These are phyloP conservation scores for Itoplectis maculator DNA, from an alignment of 2,888 invertebrate genomes.

Conservation along the genomic window DNA sequence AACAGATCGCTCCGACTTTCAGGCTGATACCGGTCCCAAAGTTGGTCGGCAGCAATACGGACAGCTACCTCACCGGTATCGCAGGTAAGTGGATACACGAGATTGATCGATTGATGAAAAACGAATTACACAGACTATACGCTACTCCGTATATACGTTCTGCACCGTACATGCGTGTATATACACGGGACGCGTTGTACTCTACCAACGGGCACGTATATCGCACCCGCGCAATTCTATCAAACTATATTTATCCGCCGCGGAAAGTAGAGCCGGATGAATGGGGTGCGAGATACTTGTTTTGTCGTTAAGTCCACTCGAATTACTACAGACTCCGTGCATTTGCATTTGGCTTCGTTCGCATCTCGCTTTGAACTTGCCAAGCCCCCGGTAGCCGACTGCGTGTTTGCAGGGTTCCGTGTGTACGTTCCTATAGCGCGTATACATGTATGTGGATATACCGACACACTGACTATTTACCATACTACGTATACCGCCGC, in stretches of 20 bases:
- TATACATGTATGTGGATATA: not conserved
- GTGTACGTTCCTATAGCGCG: no score
- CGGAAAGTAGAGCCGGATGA: not conserved
- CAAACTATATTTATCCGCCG: constrained; percentile 38
- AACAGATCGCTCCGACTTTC: constrained; percentile 76
- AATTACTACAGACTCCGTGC: constrained; percentile 28
- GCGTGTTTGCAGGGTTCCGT: not conserved
- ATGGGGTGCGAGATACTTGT: constrained; percentile 36
- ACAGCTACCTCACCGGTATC: constrained; percentile 78
- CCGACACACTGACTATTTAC: not conserved
- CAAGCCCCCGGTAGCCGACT: not conserved
- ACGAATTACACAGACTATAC: not conserved
- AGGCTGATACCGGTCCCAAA: constrained; percentile 71
- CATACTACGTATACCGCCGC: not conserved
- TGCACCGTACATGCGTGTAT: no score
- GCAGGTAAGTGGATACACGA: constrained; percentile 70
- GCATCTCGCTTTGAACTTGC: constrained; percentile 45
- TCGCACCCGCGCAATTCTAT: constrained; percentile 5
- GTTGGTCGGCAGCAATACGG: constrained; percentile 75
- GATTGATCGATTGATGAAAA: constrained; percentile 55
- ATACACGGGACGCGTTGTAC: not conserved
- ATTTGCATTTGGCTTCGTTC: constrained; percentile 39
- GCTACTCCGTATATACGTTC: no score
- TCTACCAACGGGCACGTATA: not conserved
- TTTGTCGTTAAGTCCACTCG: constrained; percentile 49